A percentile compares a stretch with the other conserved stretches of the same genome.
Conservation (phyloP, 2,797 vertebrate genomes). For the Eupleurogrammus muticus region DNA sequence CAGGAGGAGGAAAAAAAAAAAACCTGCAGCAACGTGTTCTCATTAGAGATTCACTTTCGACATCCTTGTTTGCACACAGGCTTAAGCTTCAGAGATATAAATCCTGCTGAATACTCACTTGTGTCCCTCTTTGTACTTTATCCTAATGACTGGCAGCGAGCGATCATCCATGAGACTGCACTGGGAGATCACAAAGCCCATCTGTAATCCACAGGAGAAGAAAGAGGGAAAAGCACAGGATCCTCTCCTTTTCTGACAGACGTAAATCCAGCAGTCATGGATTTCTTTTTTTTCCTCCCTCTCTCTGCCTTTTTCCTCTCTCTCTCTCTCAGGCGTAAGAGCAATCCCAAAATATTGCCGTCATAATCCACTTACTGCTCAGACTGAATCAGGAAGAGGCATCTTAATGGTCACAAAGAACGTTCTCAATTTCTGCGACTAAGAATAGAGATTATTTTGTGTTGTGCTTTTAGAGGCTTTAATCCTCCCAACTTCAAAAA, state of each 20-base stretch:
- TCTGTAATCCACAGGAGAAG: constrained; percentile 80
- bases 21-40: constrained; percentile 46
- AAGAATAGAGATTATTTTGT: constrained; percentile 58
- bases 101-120: constrained; percentile 79
- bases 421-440: constrained; percentile 51
- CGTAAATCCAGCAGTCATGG: constrained; percentile 73
- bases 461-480: constrained; percentile 60
- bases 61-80: constrained; percentile 50
- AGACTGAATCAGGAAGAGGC: constrained; percentile 58
- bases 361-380: constrained; percentile 80
- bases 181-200: constrained; percentile 72
- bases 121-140: constrained; percentile 77
- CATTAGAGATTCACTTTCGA: constrained; percentile 52
- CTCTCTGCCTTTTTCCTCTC: neutral
- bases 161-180: constrained; percentile 72
- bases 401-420: constrained; percentile 60
- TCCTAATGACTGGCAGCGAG: constrained; percentile 70
- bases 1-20: constrained; percentile 3
- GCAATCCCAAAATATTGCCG: constrained; percentile 71
- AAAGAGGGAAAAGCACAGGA: constrained; percentile 52
- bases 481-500: constrained; percentile 52
- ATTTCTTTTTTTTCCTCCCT: constrained; percentile 14
- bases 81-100: constrained; percentile 61
- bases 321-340: constrained; percentile 62
- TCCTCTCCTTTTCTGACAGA: constrained; percentile 63